These are phyloP conservation scores for Channa argus DNA, from an alignment of 2,113 vertebrate genomes.

Conservation along the genomic window DNA sequence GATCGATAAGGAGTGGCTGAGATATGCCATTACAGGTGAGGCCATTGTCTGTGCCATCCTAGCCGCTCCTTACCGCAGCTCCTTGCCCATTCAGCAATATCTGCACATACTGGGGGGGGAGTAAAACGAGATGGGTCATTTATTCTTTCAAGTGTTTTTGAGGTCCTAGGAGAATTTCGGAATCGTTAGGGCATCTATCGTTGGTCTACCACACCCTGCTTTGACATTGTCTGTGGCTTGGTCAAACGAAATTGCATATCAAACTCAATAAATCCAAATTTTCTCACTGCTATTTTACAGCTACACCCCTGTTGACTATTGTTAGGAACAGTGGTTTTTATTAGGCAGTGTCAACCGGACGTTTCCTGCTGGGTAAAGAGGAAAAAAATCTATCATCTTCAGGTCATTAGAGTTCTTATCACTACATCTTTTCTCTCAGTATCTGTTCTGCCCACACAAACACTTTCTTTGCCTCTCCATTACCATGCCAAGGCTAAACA, in stretches of 20 bases:
- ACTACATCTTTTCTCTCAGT: slow-evolving; percentile 32
- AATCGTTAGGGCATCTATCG: slow-evolving; percentile 71
- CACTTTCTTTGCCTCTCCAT: slow-evolving; percentile 35
- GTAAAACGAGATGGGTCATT: slow-evolving; percentile 72
- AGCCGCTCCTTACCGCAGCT: slow-evolving; percentile 45
- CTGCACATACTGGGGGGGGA: slow-evolving; percentile 50
- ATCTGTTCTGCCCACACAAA: slow-evolving; percentile 42
- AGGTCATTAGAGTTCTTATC: slow-evolving; percentile 43
- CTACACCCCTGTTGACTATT: background rate
- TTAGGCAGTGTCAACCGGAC: background rate
- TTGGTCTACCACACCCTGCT: slow-evolving; percentile 66
- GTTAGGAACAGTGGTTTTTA: background rate
- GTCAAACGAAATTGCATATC: slow-evolving; percentile 71
- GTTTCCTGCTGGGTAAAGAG: slow-evolving; percentile 15
- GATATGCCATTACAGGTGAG: slow-evolving; percentile 80
- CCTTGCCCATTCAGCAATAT: slow-evolving; percentile 72
- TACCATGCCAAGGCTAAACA: slow-evolving; percentile 48
- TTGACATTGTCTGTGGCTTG: slow-evolving; percentile 73
- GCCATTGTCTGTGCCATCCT: slow-evolving; percentile 71
- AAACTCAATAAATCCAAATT: slow-evolving; percentile 63
- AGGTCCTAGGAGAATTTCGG: slow-evolving; percentile 56
- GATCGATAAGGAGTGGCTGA: slow-evolving; percentile 71
- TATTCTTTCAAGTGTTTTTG: slow-evolving; percentile 74
- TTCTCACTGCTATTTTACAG: slow-evolving; percentile 16
- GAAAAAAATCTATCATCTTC: slow-evolving; percentile 10